Evolutionary conservation across 2,113 vertebrate genomes (phyloP).

Genomic region (Azemiops feae): DNA sequence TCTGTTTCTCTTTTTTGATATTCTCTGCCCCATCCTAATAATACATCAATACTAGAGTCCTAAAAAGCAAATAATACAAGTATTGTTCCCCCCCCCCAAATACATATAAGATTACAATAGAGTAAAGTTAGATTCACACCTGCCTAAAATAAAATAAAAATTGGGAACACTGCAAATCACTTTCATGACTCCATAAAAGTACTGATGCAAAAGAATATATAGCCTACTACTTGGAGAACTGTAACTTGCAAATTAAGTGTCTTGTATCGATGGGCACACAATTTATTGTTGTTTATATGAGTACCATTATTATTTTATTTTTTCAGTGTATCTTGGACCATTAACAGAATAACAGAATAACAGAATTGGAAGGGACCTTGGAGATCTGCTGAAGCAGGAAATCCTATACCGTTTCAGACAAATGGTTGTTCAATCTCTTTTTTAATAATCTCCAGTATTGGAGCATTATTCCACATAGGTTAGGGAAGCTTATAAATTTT

Average conservation of each 20-base stretch:
- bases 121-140: neutral
- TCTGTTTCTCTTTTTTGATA: neutral
- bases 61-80: neutral
- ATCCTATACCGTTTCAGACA: no score
- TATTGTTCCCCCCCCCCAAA: neutral
- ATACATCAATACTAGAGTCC: neutral
- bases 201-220: neutral
- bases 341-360: neutral
- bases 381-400: no score
- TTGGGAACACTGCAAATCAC: neutral
- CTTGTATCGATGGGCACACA: neutral
- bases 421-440: no score
- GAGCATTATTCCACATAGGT: neutral
- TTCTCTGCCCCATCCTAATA: neutral
- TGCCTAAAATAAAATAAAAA: neutral
- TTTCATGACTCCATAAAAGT: neutral
- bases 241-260: neutral
- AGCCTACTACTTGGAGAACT: neutral
- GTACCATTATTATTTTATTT: neutral
- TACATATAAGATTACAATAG: neutral
- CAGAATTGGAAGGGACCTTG: no score
- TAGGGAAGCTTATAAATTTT: neutral
- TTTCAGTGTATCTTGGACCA: neutral
- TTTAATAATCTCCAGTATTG: neutral
- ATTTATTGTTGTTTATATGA: neutral